Evolutionary conservation across 2,113 vertebrate species (phyloP).

Genomic region (Podarcis cretensis): DNA sequence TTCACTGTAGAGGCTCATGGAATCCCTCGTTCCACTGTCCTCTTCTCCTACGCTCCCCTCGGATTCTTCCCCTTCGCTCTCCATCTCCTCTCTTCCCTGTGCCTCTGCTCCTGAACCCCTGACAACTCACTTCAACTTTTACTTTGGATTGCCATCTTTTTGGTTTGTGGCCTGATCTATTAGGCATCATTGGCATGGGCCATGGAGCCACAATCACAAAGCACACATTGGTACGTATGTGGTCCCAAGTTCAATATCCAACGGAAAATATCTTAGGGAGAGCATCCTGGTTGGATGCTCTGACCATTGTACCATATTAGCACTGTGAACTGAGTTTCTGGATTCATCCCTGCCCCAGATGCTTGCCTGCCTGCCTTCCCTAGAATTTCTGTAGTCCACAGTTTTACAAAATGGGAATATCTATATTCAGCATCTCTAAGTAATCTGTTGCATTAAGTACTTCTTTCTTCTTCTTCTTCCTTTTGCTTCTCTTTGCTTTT

Average conservation of each 20-base stretch:
- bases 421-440: background rate
- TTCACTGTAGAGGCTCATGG: no score
- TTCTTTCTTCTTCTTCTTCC: background rate
- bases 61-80: no score
- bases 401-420: background rate
- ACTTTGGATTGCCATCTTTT: background rate
- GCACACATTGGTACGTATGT: background rate
- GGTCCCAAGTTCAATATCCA: background rate
- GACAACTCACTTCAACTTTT: background rate
- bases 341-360: background rate
- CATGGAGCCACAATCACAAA: background rate
- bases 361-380: no score
- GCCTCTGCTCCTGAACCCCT: no score
- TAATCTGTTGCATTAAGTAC: background rate
- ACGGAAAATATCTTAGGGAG: background rate
- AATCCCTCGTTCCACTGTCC: no score
- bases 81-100: no score
- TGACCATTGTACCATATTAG: background rate
- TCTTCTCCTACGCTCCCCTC: no score
- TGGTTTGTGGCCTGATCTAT: background rate
- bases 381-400: background rate
- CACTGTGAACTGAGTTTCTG: background rate
- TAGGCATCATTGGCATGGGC: background rate
- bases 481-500: no score
- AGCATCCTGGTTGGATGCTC: background rate